Evolutionary conservation across 1,140 invertebrate genomes (phyloP).

Genomic region (Drosophila setifemur): DNA sequence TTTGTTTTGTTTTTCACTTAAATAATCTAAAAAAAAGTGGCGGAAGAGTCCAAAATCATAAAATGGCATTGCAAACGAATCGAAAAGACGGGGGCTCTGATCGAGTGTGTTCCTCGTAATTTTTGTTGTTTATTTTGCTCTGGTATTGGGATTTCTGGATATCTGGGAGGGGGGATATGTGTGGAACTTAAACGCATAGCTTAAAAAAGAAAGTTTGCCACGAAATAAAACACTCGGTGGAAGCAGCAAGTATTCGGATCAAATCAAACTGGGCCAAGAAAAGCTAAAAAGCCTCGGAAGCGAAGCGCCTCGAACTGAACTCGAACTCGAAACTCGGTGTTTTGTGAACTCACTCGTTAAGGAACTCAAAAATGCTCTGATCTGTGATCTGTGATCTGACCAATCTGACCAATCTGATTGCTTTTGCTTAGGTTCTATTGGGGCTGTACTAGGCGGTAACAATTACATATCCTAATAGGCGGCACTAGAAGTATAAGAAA

Average conservation of each 20-base stretch:
- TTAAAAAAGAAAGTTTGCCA: conserved; percentile 62
- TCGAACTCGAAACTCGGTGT: background rate
- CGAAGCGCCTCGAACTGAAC: conserved; percentile 36
- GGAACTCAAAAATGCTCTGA: conserved; percentile 37
- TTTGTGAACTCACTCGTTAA: conserved; percentile 31
- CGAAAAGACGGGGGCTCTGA: background rate
- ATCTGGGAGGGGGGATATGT: background rate
- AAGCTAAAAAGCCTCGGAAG: conserved; percentile 61
- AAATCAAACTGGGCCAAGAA: conserved; percentile 25
- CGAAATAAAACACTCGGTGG: conserved; percentile 63
- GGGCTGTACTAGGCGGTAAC: conserved; percentile 79
- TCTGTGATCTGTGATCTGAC: conserved; percentile 5
- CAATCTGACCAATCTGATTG: conserved; percentile 49
- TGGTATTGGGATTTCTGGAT: background rate
- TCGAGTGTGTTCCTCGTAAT: conserved; percentile 11
- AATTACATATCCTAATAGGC: conserved; percentile 83
- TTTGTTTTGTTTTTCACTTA: conserved; percentile 44
- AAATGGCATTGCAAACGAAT: conserved; percentile 62
- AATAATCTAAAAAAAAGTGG: conserved; percentile 52
- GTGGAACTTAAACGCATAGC: conserved; percentile 44
- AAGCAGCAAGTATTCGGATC: conserved; percentile 71
- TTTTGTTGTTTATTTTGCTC: conserved; percentile 15
- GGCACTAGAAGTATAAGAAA: conserved; percentile 82
- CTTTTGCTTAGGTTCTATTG: conserved; percentile 48
- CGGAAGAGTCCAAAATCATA: conserved; percentile 55